Evolutionary conservation across 2,888 invertebrate species (phyloP).

Genomic region (Cyaniris semiargus): DNA sequence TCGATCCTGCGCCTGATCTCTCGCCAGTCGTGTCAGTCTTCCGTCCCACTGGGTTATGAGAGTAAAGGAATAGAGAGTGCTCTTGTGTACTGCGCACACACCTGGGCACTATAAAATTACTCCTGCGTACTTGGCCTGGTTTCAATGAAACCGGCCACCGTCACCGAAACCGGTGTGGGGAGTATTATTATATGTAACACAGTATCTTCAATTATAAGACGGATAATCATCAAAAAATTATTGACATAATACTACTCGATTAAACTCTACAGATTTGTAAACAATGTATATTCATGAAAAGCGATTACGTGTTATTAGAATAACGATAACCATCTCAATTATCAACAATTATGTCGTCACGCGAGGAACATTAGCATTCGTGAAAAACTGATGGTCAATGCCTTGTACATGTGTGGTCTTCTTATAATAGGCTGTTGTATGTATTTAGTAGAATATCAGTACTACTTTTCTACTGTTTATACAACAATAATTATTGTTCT

Average conservation of each 20-base stretch:
- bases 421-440: not conserved
- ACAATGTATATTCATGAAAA: not conserved
- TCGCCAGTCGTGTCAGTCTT: too few species aligned
- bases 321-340: not conserved
- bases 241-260: not conserved
- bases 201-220: too few species aligned
- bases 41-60: too few species aligned
- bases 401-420: not conserved
- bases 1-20: too few species aligned
- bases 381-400: not conserved
- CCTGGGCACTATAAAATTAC: too few species aligned
- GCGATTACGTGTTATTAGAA: not conserved
- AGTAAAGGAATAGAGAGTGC: too few species aligned
- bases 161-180: too few species aligned
- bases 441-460: not conserved
- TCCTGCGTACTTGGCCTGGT: too few species aligned
- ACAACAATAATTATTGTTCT: too few species aligned
- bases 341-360: not conserved
- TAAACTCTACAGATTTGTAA: not conserved
- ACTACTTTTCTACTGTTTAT: not conserved
- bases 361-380: conserved; percentile 11
- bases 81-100: too few species aligned
- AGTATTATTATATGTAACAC: too few species aligned
- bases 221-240: not conserved
- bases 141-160: too few species aligned